Evolutionary conservation across 2,113 vertebrate species (phyloP), one percentile per base, ranked within the genome.

Genomic region (Bufo gargarizans): DNA sequence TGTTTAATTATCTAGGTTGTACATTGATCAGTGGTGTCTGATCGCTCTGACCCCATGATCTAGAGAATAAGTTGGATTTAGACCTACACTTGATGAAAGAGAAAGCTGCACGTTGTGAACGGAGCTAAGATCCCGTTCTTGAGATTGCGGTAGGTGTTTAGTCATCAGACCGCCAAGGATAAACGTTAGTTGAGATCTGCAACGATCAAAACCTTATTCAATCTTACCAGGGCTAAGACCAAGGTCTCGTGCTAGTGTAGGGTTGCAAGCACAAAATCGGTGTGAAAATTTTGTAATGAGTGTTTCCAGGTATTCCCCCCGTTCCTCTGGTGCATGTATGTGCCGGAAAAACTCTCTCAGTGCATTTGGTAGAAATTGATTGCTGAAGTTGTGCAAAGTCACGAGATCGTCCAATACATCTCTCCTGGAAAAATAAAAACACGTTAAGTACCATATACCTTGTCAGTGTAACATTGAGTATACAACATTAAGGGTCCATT

Each of bases 201-300:
- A 63, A 4, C 1, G 61, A 20, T 63, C 6, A 20, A 20, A 19
- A 5, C 19, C 11, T 11, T 69, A 3, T 69, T 0, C 11, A 43
- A 10, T 19, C 97, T 96, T 93, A 99, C 98, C 98, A 90, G 98
- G 97, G 92, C 97, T 99, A 93, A 99, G 97, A 92, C 98, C 97
- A 92, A 98, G 95, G 2, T 99, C 97, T 91, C 95, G 93, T 90
- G 98, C 97, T 89, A 99, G 95, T 76, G 94, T 94, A 43, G 97
- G 97, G 92, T 99, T 99, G 90, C 98, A 99, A 94, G 97, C 94
- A 91, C 98, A 99, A 92, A 99, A 99, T 86, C 98, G 95, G 91
- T 99, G 97, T 87, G 98, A 99, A 93, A 99, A 99, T 92, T 99
- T 99, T 87, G 98, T 99, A 91, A 99, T 99, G 89, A 99, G 98